Base-by-base conservation (phyloP, 2,797 vertebrate genomes). In the Paramormyrops hopkinsi region DNA sequence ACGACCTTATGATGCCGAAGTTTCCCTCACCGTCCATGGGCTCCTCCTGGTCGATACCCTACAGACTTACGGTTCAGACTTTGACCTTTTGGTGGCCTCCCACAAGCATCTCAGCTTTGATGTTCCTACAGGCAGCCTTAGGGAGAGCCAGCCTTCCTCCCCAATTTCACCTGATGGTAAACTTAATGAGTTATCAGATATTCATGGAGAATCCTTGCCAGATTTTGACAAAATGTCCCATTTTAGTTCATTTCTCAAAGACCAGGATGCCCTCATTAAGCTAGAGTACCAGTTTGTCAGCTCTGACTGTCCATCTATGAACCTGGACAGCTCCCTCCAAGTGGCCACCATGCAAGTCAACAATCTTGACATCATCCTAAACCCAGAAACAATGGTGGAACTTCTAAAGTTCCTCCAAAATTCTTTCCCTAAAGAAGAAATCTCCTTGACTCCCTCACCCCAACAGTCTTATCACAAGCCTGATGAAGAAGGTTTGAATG, bases 211-310 rank as follows among this genome's bases (percentile, higher is more conserved):
- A 3, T 90, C 90, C 2, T 86, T 91, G 4, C 84, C 91, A 11
- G 92, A 87, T 59, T 86, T 93, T 2, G 95, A 96, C 56, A 94
- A 90, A 54, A 88, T 92, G 0, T 91, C 94, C n/a, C 88, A 94
- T 0, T 82, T 94, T 5, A 94, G 93, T 14, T 92, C 94, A 3
- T 92, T 93, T 79, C 87, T 95, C 87, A 97, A 95, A 92, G 96
- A 97, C 86, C 96, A 99, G 19, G 98, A 99, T 88, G 98, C 97
- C 54, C 96, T 99, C 41, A 99, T 99, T 91, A 98, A 97, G 88
- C 84, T 99, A 22, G 98, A 99, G 90, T 99, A 99, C 93, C 98
- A 99, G 91, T 99, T 99, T 96, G 97, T 99, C 90, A 99, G 97
- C 91, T 98, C 98, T 1, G 98, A 99, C 92, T 99, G 98, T 90